Evolutionary conservation across 2,888 invertebrate species (phyloP).

Genomic region (Drosophila antonietae): DNA sequence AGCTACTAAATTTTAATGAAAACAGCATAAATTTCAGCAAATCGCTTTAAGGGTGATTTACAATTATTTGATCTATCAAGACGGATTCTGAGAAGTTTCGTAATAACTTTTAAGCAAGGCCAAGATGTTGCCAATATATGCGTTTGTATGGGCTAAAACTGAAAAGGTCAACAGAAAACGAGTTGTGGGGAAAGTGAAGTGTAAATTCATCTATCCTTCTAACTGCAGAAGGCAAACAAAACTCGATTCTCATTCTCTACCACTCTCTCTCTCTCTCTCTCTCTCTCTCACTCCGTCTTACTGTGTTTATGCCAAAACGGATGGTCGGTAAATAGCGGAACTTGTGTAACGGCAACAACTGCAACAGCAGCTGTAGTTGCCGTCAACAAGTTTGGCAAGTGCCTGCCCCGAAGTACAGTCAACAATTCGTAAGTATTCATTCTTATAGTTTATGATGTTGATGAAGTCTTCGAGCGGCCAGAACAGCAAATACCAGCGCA

Average conservation of each 20-base stretch:
- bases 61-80: conserved; percentile 7
- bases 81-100: not conserved
- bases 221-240: conserved; percentile 5
- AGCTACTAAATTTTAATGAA: not conserved
- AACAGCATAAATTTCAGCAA: conserved; percentile 3
- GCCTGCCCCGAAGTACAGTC: conserved; percentile 27
- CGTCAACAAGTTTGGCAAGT: conserved; percentile 33
- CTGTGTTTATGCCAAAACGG: conserved; percentile 16
- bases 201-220: conserved; percentile 26
- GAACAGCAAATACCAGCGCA: not conserved
- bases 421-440: conserved; percentile 22
- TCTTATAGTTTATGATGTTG: conserved; percentile 26
- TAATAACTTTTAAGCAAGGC: conserved; percentile 15
- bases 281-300: not conserved
- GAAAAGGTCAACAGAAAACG: conserved; percentile 25
- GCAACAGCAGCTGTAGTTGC: conserved; percentile 9
- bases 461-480: conserved; percentile 28
- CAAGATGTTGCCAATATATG: conserved; percentile 16
- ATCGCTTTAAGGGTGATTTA: not conserved
- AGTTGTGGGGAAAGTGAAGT: conserved; percentile 10
- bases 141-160: not conserved
- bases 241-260: not conserved
- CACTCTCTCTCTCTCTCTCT: not conserved
- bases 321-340: conserved; percentile 51
- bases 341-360: conserved; percentile 27